Conservation (phyloP, 2,888 invertebrate species). For the Chrysina gloriosa region DNA sequence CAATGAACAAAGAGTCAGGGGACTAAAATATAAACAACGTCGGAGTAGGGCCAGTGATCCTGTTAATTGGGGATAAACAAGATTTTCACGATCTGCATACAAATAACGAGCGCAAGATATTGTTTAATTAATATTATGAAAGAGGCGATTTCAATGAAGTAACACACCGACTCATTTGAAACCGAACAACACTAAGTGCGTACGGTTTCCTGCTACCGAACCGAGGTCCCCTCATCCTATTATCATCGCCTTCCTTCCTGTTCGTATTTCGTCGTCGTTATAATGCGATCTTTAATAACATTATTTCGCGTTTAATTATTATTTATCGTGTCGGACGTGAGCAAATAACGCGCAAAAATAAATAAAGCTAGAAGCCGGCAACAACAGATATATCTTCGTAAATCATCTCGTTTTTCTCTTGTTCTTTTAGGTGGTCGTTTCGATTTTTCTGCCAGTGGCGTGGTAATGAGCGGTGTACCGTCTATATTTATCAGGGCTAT, state of each 20-base stretch:
- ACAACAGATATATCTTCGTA: constrained; percentile 27
- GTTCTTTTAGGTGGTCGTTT: constrained; percentile 10
- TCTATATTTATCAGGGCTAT: constrained; percentile 5
- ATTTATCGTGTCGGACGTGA: constrained; percentile 30
- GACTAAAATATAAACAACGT: too few relatives aligned
- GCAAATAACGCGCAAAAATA: constrained; percentile 29
- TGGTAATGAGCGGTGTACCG: constrained; percentile 16
- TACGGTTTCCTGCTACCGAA: constrained; percentile 14
- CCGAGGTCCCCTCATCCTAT: constrained; percentile 26
- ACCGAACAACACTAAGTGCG: not conserved
- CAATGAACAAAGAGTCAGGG: too few relatives aligned
- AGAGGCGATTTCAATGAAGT: constrained; percentile 13
- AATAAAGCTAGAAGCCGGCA: constrained; percentile 5
- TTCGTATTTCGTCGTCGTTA: constrained; percentile 26
- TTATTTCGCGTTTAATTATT: constrained; percentile 37
- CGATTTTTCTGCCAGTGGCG: constrained; percentile 22
- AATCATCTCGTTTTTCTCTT: constrained; percentile 26
- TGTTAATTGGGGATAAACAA: too few relatives aligned
- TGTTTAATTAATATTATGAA: constrained; percentile 7
- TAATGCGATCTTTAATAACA: constrained; percentile 27
- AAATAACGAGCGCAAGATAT: not conserved
- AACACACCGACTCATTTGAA: constrained; percentile 18
- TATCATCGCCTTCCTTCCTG: constrained; percentile 39
- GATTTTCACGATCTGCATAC: constrained; percentile 6
- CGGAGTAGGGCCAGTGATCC: too few relatives aligned